These are phyloP conservation scores for Diorhabda elongata DNA, from an alignment of 1,140 invertebrate species.

Conservation along the genomic window DNA sequence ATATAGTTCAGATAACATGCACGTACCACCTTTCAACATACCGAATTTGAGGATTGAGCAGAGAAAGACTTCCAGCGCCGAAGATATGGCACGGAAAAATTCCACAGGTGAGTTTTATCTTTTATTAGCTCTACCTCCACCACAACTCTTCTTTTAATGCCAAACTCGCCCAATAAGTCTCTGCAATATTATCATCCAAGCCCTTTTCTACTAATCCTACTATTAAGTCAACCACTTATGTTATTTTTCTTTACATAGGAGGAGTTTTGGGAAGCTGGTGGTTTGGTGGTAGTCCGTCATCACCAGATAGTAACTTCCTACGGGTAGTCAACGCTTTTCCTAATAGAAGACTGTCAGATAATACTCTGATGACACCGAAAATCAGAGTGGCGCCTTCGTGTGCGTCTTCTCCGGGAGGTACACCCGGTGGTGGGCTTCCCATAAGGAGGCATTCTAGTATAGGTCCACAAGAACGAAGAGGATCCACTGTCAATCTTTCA, in stretches of 20 bases:
- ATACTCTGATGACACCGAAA: slow-evolving; percentile 86
- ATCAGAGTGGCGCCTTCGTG: slow-evolving; percentile 81
- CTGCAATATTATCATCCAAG: too few species aligned
- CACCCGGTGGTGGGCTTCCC: slow-evolving; percentile 72
- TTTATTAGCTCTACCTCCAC: too few species aligned
- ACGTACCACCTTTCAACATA: slow-evolving; percentile 77
- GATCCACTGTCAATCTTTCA: slow-evolving; percentile 79
- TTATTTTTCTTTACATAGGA: slow-evolving; percentile 38
- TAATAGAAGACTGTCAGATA: slow-evolving; percentile 82
- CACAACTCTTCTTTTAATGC: too few species aligned
- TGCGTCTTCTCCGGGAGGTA: slow-evolving; percentile 78
- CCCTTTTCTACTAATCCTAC: too few species aligned
- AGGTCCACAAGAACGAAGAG: slow-evolving; percentile 79
- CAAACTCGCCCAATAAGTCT: too few species aligned
- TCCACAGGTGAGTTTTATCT: slow-evolving; percentile 57
- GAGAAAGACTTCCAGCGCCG: slow-evolving; percentile 80
- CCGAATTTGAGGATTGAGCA: slow-evolving; percentile 79
- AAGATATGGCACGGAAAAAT: slow-evolving; percentile 83
- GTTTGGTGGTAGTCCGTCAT: slow-evolving; percentile 67
- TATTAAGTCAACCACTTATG: not conserved
- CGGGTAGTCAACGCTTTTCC: slow-evolving; percentile 76
- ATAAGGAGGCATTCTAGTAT: slow-evolving; percentile 84
- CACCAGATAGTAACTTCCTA: slow-evolving; percentile 82
- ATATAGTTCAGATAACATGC: slow-evolving; percentile 82
- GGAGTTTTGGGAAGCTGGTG: slow-evolving; percentile 70